Base-by-base conservation (phyloP, 1,140 invertebrate genomes). In the Babylonia areolata region DNA sequence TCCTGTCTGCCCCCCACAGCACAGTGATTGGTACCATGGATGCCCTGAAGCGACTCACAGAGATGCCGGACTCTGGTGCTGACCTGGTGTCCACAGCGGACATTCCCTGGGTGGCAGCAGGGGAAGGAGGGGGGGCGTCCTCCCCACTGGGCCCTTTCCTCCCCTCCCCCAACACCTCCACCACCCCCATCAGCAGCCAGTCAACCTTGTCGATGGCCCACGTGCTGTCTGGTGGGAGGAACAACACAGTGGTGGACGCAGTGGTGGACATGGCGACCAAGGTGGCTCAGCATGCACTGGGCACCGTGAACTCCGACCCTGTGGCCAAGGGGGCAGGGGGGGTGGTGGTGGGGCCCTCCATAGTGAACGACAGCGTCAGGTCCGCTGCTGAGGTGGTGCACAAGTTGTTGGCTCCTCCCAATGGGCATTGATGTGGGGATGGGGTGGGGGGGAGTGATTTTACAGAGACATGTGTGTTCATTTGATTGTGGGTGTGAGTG, bases 11-110 rank as follows among this genome's bases (percentile, higher is more conserved):
- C 20, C 86, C 3, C 84, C 87, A 64, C 80, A 89, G 88, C 11
- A 86, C 87, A 37, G 75, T 89, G 9, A 75, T 88, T 20, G 88
- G 88, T 71, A 87, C 87, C 9, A 81, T 89, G 58, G 88, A 89
- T 87, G 88, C 88, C 54, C 86, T 89, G 54, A 86, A 86, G 31
- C 86, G 88, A 84, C 84, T 89, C 39, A 39, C 82, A 73, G 40
- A 46, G 31, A 42, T 6, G 17, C 28, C 46, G 33, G 78, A 51
- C 6, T n/a, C 1, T 54, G 78, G 11, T 3, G 6, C 23, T 23
- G 28, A 23, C 58, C 28, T 64, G 58, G 58, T 5, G 12, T 12
- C 12, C 5, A 23, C 58, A 1, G 6, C 12, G 15, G 46, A 17
- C 46, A 51, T 51, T 9, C 9, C 9, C 2, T 12, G 46, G 9